Percentiles rank a stretch among this genome's conserved stretches.
These are phyloP conservation scores for Anthopleura sola DNA, from an alignment of 64 coral and sea anemone species.

Conservation along the genomic window DNA sequence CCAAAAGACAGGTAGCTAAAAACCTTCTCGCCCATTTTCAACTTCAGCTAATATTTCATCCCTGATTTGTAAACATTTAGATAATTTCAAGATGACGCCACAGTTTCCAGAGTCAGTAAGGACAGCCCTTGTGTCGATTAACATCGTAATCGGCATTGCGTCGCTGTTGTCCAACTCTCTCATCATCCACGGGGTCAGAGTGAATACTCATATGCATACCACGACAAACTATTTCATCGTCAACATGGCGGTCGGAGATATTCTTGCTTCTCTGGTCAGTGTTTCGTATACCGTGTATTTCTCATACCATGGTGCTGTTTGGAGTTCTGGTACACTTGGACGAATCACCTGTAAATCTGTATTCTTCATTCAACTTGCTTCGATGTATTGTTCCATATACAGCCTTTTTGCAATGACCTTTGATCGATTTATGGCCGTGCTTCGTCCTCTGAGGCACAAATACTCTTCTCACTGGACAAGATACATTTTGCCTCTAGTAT, in stretches of 20 bases:
- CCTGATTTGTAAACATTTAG: not conserved
- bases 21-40: too few relatives aligned
- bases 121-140: not conserved
- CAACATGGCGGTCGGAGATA: constrained; percentile 10
- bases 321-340: not conserved
- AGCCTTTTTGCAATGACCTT: constrained; percentile 26
- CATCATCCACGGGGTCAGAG: not conserved
- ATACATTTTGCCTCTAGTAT: not conserved
- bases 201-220: not conserved
- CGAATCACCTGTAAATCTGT: not conserved
- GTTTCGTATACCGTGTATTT: not conserved
- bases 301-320: not conserved
- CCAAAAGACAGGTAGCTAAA: too few relatives aligned
- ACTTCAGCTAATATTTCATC: not conserved
- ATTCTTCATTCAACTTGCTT: not conserved
- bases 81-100: not conserved
- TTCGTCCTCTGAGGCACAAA: constrained; percentile 14
- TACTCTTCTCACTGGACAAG: constrained; percentile 18
- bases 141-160: not conserved
- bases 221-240: too few relatives aligned
- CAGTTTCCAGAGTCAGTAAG: not conserved
- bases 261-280: not conserved
- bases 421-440: constrained; percentile 26
- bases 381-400: constrained; percentile 16
- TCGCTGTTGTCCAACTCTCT: not conserved